Evolutionary conservation across 92 coral and sea anemone genomes (phyloP).

Genomic region (Zoanthus gigantus): DNA sequence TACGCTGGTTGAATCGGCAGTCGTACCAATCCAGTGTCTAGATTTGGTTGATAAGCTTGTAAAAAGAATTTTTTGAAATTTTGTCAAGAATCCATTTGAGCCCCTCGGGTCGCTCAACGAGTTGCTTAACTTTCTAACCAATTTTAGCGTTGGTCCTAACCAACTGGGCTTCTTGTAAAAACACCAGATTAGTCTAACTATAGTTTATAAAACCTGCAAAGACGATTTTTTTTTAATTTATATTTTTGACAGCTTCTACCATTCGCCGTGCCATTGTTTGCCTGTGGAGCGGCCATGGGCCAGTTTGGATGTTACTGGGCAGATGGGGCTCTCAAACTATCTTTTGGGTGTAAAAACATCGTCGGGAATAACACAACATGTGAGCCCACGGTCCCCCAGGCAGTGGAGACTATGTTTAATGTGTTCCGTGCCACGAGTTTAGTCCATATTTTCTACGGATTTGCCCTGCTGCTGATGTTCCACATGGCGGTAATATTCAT

Average conservation of each 20-base stretch:
- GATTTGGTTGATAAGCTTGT: too few species aligned
- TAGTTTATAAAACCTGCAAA: background rate
- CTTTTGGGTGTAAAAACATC: constrained; percentile 44
- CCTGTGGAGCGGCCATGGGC: constrained; percentile 91
- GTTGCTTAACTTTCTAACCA: too few species aligned
- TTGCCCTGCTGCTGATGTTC: constrained; percentile 79
- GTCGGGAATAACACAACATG: constrained; percentile 57
- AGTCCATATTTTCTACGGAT: constrained; percentile 88
- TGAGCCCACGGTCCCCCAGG: constrained; percentile 65
- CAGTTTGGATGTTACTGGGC: constrained; percentile 93
- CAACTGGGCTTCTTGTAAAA: too few species aligned
- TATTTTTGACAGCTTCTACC: constrained; percentile 73
- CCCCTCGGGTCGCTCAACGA: too few species aligned
- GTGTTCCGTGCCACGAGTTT: constrained; percentile 88
- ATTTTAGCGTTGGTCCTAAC: too few species aligned
- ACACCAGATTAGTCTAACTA: too few species aligned
- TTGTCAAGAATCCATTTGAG: too few species aligned
- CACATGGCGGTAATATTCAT: constrained; percentile 86
- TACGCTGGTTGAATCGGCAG: too few species aligned
- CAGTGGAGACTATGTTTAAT: constrained; percentile 76
- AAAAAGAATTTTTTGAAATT: too few species aligned
- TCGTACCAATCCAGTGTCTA: too few species aligned
- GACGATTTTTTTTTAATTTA: background rate
- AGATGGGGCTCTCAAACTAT: constrained; percentile 82
- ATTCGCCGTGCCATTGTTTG: constrained; percentile 69